Evolutionary conservation across 2,797 vertebrate species (phyloP).

Genomic region (Aphelocoma californica): DNA sequence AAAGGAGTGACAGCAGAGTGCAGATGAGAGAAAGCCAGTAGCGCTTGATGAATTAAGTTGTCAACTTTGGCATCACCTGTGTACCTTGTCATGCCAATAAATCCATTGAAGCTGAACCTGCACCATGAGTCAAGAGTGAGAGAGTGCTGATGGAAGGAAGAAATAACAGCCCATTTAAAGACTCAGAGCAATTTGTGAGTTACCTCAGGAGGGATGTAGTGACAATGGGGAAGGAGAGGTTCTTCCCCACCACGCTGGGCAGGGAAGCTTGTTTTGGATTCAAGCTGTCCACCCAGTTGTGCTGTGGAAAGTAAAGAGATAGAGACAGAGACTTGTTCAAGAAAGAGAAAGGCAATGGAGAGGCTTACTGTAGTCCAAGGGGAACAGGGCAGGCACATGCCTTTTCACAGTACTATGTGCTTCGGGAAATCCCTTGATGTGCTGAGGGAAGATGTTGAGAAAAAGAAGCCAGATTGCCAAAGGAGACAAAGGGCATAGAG

Average conservation of each 20-base stretch:
- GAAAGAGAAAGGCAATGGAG: neutral
- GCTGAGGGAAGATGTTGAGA: neutral
- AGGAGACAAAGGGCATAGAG: neutral
- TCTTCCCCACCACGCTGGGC: neutral
- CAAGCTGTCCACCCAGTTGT: neutral
- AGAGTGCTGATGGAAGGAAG: constrained; percentile 37
- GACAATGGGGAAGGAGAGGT: neutral
- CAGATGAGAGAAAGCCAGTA: constrained; percentile 2
- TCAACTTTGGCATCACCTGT: constrained; percentile 50
- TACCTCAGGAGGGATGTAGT: neutral
- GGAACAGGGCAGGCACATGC: neutral
- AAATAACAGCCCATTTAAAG: constrained; percentile 51
- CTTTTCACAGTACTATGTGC: neutral
- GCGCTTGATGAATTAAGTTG: constrained; percentile 46
- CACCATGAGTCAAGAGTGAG: neutral
- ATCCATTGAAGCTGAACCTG: constrained; percentile 39
- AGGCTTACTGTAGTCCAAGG: neutral
- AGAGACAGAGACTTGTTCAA: neutral
- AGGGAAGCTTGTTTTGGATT: neutral
- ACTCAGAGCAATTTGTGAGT: constrained; percentile 40
- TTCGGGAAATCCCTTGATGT: neutral
- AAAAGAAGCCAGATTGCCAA: neutral
- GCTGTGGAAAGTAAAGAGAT: neutral
- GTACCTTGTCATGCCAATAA: constrained; percentile 49
- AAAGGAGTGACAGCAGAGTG: neutral